Conservation (phyloP, 1,140 invertebrate species). For the Procambarus virginalis region DNA sequence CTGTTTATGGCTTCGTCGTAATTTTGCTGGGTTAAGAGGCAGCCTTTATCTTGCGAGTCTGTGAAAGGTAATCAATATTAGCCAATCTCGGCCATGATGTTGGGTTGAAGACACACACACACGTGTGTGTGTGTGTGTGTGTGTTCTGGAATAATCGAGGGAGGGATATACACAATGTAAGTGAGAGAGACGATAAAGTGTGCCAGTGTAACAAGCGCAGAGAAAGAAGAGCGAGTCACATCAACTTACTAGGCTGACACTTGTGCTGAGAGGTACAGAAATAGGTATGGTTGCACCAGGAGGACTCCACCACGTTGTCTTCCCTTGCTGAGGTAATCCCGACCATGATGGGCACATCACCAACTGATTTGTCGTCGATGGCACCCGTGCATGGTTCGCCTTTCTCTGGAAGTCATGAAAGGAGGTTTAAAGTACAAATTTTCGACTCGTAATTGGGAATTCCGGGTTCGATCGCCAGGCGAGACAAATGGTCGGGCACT, state of each 20-base stretch:
- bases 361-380: slow-evolving; percentile 19
- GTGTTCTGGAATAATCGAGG: too few relatives aligned
- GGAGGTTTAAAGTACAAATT: too few relatives aligned
- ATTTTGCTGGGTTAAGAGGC: neutral
- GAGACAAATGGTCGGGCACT: too few relatives aligned
- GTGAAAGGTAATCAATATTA: neutral
- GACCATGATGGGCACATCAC: neutral
- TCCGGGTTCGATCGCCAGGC: too few relatives aligned
- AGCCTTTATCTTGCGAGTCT: neutral
- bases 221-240: too few relatives aligned
- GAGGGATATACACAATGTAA: too few relatives aligned
- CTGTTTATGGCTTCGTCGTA: slow-evolving; percentile 20
- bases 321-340: neutral
- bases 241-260: too few relatives aligned
- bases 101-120: neutral
- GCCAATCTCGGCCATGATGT: neutral
- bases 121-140: too few relatives aligned
- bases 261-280: too few relatives aligned
- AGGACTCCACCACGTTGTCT: slow-evolving; percentile 11
- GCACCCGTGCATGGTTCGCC: slow-evolving; percentile 19
- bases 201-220: too few relatives aligned
- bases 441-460: too few relatives aligned
- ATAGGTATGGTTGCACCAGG: slow-evolving; percentile 26
- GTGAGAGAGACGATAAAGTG: too few relatives aligned
- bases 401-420: slow-evolving; percentile 5